Evolutionary conservation across 2,888 invertebrate species (phyloP).

Genomic region (Caenorhabditis sinica): DNA sequence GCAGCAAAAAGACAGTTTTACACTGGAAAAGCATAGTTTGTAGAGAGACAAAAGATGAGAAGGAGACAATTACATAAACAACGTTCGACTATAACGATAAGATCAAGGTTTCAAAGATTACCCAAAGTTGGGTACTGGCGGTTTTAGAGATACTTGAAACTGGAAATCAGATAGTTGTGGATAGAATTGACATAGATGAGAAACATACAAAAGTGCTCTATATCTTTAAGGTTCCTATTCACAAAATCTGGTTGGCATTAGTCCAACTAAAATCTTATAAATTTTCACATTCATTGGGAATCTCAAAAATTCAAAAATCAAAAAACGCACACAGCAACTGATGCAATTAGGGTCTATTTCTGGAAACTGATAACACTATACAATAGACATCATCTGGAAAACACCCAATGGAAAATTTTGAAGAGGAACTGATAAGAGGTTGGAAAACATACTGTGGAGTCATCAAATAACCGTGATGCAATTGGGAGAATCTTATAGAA

Average conservation of each 20-base stretch:
- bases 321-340: background rate
- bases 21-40: background rate
- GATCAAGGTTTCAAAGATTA: slow-evolving; percentile 30
- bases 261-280: background rate
- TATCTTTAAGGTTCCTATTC: no score
- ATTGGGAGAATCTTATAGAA: background rate
- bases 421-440: background rate
- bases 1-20: slow-evolving; percentile 10
- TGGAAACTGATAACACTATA: slow-evolving; percentile 5
- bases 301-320: background rate
- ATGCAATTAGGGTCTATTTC: background rate
- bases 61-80: background rate
- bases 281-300: no score
- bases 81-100: background rate
- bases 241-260: background rate
- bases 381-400: background rate
- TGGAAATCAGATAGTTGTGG: no score
- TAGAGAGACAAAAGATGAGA: background rate
- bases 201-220: no score
- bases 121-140: background rate
- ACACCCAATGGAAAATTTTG: background rate
- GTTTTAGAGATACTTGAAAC: no score
- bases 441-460: background rate
- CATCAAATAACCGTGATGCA: background rate
- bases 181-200: no score